A percentile compares a stretch with the other conserved stretches of the same genome.
Conservation (phyloP, 2,888 invertebrate species). For the Prionchulus punctatus region DNA sequence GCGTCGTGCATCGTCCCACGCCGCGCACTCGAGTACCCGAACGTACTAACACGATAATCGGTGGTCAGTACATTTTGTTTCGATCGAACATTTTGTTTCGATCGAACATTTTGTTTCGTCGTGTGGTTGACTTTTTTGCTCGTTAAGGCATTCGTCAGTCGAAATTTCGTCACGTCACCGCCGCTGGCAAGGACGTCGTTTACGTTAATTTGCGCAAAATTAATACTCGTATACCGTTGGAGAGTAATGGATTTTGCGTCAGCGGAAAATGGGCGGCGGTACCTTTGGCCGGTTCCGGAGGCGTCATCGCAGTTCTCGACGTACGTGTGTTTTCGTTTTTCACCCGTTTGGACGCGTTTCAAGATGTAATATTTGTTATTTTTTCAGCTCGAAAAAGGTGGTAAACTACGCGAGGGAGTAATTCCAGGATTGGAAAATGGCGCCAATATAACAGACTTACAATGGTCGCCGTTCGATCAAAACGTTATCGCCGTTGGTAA, state of each 20-base stretch:
- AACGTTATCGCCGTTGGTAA: constrained; percentile 56
- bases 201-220: constrained; percentile 21
- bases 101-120: not conserved
- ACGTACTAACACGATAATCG: not conserved
- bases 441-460: constrained; percentile 72
- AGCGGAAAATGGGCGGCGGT: constrained; percentile 74
- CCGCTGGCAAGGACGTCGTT: constrained; percentile 10
- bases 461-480: constrained; percentile 79
- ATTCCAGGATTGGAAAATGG: constrained; percentile 76
- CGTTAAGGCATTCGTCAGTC: constrained; percentile 15
- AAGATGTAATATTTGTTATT: too few species aligned
- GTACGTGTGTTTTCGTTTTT: constrained; percentile 19
- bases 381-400: constrained; percentile 50
- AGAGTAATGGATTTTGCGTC: constrained; percentile 37
- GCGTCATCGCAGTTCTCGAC: constrained; percentile 69
- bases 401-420: constrained; percentile 59
- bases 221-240: constrained; percentile 24
- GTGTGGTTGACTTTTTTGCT: too few species aligned
- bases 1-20: too few species aligned
- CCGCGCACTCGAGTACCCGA: not conserved
- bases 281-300: constrained; percentile 73
- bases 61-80: not conserved
- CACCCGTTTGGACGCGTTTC: too few species aligned
- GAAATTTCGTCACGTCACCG: constrained; percentile 24
- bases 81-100: not conserved